Percentiles rank a stretch among this genome's conserved stretches.
Conservation (phyloP, 2,888 invertebrate genomes). For the Cheilosia impressa region DNA sequence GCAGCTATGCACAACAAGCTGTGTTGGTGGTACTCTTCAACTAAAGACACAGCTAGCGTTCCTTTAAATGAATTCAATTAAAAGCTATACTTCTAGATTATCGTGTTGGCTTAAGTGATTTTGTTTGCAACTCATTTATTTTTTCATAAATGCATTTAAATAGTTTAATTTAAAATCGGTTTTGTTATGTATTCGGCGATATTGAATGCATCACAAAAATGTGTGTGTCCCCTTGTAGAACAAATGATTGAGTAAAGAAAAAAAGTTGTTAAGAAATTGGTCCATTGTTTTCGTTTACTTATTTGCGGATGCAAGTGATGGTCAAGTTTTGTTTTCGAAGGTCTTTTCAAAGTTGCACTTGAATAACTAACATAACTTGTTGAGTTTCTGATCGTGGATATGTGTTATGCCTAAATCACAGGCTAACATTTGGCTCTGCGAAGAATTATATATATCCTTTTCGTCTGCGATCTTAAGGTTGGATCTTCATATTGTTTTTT, state of each 20-base stretch:
- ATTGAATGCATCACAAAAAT: slow-evolving; percentile 24
- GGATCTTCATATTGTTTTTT: no score
- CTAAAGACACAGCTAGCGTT: slow-evolving; percentile 5
- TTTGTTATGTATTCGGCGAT: slow-evolving; percentile 39
- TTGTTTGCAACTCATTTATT: slow-evolving; percentile 37
- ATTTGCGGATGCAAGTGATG: no score
- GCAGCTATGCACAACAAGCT: slow-evolving; percentile 5
- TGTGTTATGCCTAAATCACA: no score
- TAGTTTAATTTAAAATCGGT: slow-evolving; percentile 39
- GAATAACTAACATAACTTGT: no score
- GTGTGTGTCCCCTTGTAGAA: slow-evolving; percentile 49
- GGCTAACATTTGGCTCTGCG: no score
- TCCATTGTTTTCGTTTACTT: neutral
- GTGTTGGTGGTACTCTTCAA: neutral
- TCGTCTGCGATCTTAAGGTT: no score
- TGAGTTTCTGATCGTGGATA: no score
- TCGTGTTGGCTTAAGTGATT: slow-evolving; percentile 28
- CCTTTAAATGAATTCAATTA: slow-evolving; percentile 21
- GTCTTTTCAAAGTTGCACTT: no score
- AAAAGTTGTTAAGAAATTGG: slow-evolving; percentile 40
- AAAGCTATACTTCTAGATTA: slow-evolving; percentile 12
- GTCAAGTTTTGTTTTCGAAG: no score
- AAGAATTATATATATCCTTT: no score
- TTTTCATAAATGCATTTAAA: slow-evolving; percentile 57
- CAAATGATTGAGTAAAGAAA: slow-evolving; percentile 52